Percentiles rank a stretch among this genome's conserved stretches.
Conservation (phyloP, 2,113 vertebrate species). For the Vicugna pacos region DNA sequence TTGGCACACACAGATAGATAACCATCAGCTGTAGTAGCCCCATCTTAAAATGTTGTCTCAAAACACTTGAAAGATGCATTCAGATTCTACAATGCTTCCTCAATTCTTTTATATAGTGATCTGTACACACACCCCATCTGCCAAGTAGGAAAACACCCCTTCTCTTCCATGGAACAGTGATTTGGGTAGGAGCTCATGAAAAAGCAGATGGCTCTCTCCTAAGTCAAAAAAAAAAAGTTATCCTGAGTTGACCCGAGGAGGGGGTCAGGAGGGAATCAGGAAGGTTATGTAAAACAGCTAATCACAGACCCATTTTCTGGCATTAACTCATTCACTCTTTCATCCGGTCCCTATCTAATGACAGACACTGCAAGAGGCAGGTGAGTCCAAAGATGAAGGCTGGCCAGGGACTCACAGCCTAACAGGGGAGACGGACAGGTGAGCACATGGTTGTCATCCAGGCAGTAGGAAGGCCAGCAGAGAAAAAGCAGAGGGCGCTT, state of each 20-base stretch:
- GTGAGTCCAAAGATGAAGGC: not conserved
- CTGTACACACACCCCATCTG: not conserved
- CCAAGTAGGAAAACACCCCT: not conserved
- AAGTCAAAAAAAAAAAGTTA: not conserved
- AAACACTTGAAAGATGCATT: not conserved
- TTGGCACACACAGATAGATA: not conserved
- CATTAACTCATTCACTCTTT: not conserved
- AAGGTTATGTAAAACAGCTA: not conserved
- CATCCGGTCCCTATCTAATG: not conserved
- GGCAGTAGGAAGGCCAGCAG: not conserved
- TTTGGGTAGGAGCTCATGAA: not conserved
- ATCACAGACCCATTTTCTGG: not conserved
- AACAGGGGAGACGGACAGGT: not conserved
- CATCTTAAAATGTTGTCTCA: not conserved
- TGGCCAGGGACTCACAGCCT: not conserved
- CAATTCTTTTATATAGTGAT: not conserved
- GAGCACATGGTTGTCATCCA: accelerated
- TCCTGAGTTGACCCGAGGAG: not conserved
- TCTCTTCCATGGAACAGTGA: not conserved
- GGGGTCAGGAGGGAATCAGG: not conserved
- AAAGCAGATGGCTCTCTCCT: not conserved
- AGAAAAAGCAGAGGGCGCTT: not conserved
- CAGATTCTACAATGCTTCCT: not conserved
- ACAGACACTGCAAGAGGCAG: not conserved
- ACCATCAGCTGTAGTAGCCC: not conserved